Base-by-base conservation (phyloP, 2,888 invertebrate genomes). In the Anagyrus pseudococci region DNA sequence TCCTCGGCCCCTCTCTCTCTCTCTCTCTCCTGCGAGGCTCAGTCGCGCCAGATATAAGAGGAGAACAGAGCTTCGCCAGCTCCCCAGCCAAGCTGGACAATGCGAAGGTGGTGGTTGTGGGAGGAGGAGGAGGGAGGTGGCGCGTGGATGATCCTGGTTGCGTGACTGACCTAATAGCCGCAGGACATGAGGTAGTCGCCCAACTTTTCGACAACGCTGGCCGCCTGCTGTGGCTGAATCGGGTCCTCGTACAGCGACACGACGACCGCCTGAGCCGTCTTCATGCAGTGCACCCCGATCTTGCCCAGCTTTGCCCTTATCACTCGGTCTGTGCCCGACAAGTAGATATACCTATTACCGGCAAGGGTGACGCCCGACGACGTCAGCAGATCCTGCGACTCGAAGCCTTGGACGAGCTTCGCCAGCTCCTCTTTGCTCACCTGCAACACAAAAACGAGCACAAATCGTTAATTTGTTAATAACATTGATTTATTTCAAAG, bases 151-250 rank as follows among this genome's bases (percentile, higher is more conserved):
- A 15, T 48, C 4, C n/a, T 48, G 26, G 13, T 23, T 13, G 48
- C 48, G 48, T 15, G 23, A n/a, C 79, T 69, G 70, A 81, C 80
- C 90, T 94, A 95, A 91, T 93, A 94, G 89, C 94, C 94, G 89
- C 94, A 94, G 87, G 89, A 90, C 87, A 94, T 89, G 89, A 95
- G 91, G 90, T 95, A 95, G 85, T 95, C 95, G 87, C 95, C 94
- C 89, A 95, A 88, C 88, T 94, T 94, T 89, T 95, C 95, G 84
- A 94, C 94, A 85, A 95, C 93, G 77, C 94, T 94, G 84, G 95
- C 95, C 82, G 94, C 94, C 87, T 95, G 95, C 85, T 95, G 94
- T 84, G 95, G 94, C 86, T 94, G 94, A 84, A 94, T 94, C 82
- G 94, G 94, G 86, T 95, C 94, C 89, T 94, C 93, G 83, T 95